Percentiles rank a stretch among this genome's conserved stretches.
Conservation (phyloP, 2,113 vertebrate species). For the Emydocephalus ijimae region DNA sequence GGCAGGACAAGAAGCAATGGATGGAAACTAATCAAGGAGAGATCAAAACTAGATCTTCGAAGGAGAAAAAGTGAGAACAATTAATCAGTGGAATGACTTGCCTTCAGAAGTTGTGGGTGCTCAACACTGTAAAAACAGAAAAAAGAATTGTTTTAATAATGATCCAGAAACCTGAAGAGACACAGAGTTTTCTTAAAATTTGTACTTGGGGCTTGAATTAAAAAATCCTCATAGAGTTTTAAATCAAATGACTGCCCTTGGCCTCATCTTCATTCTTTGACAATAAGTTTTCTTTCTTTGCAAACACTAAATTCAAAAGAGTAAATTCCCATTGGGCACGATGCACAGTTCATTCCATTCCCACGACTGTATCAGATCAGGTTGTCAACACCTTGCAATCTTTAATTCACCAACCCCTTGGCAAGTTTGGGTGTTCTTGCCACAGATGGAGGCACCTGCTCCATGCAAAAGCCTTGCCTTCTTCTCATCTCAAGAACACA, state of each 20-base stretch:
- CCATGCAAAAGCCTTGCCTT: neutral
- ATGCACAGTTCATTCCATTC: neutral
- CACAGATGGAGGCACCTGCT: neutral
- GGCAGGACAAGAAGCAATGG: neutral
- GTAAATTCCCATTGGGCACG: neutral
- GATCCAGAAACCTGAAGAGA: neutral
- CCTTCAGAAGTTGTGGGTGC: neutral
- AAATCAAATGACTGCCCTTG: neutral
- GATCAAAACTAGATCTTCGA: neutral
- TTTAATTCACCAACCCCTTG: neutral
- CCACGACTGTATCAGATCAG: neutral
- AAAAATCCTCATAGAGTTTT: neutral
- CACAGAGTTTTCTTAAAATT: neutral
- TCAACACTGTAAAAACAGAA: neutral
- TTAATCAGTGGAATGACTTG: neutral
- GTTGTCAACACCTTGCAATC: neutral
- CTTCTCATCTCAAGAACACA: conserved; percentile 26
- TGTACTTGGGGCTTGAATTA: neutral
- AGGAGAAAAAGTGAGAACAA: neutral
- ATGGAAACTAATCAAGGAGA: neutral
- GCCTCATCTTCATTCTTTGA: neutral
- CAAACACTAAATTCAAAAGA: neutral
- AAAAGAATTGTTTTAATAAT: neutral
- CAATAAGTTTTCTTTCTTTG: neutral
- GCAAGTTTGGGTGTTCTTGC: neutral